A percentile compares a stretch with the other conserved stretches of the same genome.
phyloP scores from a whole-genome alignment of 1,140 invertebrate species.

The Brachionus koreanus region DNA sequence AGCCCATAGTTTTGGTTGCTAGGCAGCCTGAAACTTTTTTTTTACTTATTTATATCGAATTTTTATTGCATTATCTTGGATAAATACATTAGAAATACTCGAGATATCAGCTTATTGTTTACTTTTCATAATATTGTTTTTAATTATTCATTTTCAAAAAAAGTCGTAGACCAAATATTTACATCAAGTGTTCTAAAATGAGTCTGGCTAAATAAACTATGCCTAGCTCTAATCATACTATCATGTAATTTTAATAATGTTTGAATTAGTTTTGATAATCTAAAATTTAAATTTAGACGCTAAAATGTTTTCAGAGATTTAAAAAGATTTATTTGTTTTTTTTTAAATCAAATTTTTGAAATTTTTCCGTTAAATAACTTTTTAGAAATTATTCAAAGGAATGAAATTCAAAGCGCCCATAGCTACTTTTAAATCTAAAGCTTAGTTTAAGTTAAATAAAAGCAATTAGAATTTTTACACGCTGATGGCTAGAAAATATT shows the following conservation, averaged over 20 bases:
- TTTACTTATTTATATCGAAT: background rate
- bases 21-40: background rate
- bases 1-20: slow-evolving; percentile 17
- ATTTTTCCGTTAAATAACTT: background rate
- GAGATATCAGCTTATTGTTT: background rate
- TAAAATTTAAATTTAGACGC: background rate
- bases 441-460: too few species aligned
- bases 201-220: background rate
- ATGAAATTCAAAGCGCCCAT: too few species aligned
- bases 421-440: too few species aligned
- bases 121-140: background rate
- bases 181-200: background rate
- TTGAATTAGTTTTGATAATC: background rate
- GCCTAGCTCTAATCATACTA: background rate
- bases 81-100: background rate
- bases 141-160: background rate
- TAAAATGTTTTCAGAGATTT: background rate
- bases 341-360: background rate
- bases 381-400: too few species aligned
- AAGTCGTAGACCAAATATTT: background rate
- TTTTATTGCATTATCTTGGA: slow-evolving; percentile 2
- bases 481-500: background rate
- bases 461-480: background rate
- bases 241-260: background rate
- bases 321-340: background rate